phyloP scores from a whole-genome alignment of 2,797 vertebrate genomes.

The Enteromius radiatus region DNA sequence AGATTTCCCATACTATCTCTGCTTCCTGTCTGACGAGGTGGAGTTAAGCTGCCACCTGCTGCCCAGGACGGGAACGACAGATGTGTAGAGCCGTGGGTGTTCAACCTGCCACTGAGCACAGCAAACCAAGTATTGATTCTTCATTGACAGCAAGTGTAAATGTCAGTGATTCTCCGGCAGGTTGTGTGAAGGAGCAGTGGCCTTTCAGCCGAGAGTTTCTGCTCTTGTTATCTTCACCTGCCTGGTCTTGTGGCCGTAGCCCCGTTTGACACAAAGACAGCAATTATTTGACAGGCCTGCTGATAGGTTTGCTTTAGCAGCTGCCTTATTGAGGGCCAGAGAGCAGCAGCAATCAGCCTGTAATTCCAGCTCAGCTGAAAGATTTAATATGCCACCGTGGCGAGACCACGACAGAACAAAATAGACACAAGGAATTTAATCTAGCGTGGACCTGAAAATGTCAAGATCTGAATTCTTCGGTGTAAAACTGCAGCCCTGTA shows the following conservation, averaged over 20 bases:
- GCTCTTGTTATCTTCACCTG: conserved; percentile 61
- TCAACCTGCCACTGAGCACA: conserved; percentile 60
- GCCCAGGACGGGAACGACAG: conserved; percentile 19
- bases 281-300: conserved; percentile 62
- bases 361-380: conserved; percentile 54
- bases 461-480: not conserved
- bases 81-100: conserved; percentile 19
- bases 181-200: conserved; percentile 51
- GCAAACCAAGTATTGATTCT: conserved; percentile 72
- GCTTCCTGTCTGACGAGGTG: conserved; percentile 53
- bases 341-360: conserved; percentile 49
- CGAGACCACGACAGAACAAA: conserved; percentile 39
- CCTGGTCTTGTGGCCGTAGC: conserved; percentile 36
- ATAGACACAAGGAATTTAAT: conserved; percentile 41
- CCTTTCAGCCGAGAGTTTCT: conserved; percentile 57
- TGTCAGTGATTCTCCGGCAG: conserved; percentile 61
- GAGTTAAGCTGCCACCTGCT: conserved; percentile 56
- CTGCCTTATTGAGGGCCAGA: conserved; percentile 52
- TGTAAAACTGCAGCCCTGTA: not conserved
- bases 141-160: conserved; percentile 67
- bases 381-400: conserved; percentile 44
- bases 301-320: conserved; percentile 57
- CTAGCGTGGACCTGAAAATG: conserved; percentile 10
- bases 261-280: conserved; percentile 56
- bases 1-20: not conserved